phyloP scores from a whole-genome alignment of 2,113 vertebrate species.

The Hydrochoerus hydrochaeris region DNA sequence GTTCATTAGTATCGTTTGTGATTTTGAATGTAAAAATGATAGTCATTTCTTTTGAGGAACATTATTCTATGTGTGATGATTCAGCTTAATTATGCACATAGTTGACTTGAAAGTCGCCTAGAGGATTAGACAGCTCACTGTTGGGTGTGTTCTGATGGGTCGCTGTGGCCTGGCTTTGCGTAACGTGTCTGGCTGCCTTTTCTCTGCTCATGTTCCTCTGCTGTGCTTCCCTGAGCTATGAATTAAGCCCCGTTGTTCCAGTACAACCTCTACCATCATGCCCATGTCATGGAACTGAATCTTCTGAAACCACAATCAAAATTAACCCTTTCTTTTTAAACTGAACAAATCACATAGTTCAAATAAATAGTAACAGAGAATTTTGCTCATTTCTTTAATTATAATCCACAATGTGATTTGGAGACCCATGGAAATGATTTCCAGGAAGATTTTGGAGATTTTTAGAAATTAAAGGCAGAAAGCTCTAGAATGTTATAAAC shows the following conservation, averaged over 20 bases:
- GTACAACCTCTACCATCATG: background rate
- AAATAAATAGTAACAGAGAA: background rate
- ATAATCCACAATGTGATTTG: background rate
- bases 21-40: background rate
- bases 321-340: background rate
- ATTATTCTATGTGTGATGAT: background rate
- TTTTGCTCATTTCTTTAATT: background rate
- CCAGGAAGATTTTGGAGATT: background rate
- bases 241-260: no score
- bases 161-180: background rate
- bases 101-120: background rate
- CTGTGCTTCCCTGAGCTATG: no score
- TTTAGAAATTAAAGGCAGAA: background rate
- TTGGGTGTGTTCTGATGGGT: background rate
- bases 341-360: background rate
- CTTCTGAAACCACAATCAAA: background rate
- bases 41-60: background rate
- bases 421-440: background rate
- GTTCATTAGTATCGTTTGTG: background rate
- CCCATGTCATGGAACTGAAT: background rate
- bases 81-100: background rate
- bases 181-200: no score
- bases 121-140: background rate
- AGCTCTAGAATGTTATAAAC: background rate
- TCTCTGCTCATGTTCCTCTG: no score